These are phyloP conservation scores for Parapsyche elsis DNA, from an alignment of 1,140 invertebrate species.

Conservation along the genomic window DNA sequence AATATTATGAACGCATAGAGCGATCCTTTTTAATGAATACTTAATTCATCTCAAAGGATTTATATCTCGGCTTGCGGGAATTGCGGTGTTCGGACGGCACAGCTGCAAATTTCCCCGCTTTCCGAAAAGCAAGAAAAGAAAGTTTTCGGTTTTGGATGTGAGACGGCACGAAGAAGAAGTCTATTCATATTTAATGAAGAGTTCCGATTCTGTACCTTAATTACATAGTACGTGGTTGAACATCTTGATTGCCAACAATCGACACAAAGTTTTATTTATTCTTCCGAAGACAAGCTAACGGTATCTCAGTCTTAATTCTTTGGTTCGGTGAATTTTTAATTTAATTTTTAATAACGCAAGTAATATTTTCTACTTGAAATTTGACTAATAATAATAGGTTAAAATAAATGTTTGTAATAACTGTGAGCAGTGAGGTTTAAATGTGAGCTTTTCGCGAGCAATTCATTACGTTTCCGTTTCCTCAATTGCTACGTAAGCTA, in stretches of 20 bases:
- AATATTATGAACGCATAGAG: too few relatives aligned
- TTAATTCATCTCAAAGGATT: too few relatives aligned
- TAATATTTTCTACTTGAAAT: not conserved
- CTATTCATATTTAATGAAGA: constrained; percentile 26
- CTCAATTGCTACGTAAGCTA: not conserved
- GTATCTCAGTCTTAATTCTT: too few relatives aligned
- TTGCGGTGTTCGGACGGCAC: too few relatives aligned
- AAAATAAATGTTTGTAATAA: not conserved
- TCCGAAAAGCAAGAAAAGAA: not conserved
- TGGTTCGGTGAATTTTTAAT: too few relatives aligned
- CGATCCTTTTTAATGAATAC: too few relatives aligned
- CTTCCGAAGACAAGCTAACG: not conserved
- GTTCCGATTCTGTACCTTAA: constrained; percentile 18
- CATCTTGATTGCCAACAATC: constrained; percentile 1
- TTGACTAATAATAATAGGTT: not conserved
- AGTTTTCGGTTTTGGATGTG: not conserved
- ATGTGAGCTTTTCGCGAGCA: not conserved
- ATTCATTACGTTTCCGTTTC: not conserved
- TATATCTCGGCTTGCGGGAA: too few relatives aligned
- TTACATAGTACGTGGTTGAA: not conserved
- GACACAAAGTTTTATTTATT: constrained; percentile 17
- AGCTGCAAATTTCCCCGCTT: constrained; percentile 1
- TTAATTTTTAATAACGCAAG: not conserved
- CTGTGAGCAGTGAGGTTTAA: not conserved
- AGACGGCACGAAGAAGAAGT: not conserved